Percentiles rank a stretch among this genome's conserved stretches.
These are phyloP conservation scores for Mimachlamys varia DNA, from an alignment of 2,888 invertebrate genomes.

Conservation along the genomic window DNA sequence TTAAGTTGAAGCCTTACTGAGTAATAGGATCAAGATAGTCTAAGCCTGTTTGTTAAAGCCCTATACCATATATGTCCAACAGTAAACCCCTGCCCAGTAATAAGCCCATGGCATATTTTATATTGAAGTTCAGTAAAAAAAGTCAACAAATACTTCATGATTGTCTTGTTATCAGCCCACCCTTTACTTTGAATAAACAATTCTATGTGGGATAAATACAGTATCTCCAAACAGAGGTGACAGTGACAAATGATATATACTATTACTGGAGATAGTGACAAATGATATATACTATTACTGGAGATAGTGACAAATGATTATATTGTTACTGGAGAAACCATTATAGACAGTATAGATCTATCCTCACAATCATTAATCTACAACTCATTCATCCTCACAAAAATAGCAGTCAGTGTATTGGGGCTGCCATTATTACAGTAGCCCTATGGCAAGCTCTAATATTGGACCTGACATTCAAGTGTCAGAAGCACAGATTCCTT, in stretches of 20 bases:
- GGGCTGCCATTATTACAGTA: background rate
- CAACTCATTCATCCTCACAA: background rate
- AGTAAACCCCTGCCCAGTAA: too few species aligned
- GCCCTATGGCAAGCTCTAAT: background rate
- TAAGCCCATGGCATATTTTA: too few species aligned
- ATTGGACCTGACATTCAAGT: background rate
- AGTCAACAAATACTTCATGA: too few species aligned
- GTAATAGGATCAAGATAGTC: background rate
- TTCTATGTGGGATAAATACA: too few species aligned
- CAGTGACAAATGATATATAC: background rate
- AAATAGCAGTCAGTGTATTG: background rate
- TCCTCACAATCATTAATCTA: too few species aligned
- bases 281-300: background rate
- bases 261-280: background rate
- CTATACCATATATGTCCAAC: too few species aligned
- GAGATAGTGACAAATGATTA: background rate
- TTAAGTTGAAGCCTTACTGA: too few species aligned
- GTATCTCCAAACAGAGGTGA: too few species aligned
- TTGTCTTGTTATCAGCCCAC: too few species aligned
- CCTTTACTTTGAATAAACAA: too few species aligned
- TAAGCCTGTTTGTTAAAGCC: background rate
- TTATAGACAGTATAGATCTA: background rate
- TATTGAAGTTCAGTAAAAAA: too few species aligned
- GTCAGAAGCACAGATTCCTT: background rate
- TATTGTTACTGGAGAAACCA: background rate